A percentile compares a stretch with the other conserved stretches of the same genome.
phyloP scores from a whole-genome alignment of 2,888 invertebrate species.

The Brachypalpus laphriformis region DNA sequence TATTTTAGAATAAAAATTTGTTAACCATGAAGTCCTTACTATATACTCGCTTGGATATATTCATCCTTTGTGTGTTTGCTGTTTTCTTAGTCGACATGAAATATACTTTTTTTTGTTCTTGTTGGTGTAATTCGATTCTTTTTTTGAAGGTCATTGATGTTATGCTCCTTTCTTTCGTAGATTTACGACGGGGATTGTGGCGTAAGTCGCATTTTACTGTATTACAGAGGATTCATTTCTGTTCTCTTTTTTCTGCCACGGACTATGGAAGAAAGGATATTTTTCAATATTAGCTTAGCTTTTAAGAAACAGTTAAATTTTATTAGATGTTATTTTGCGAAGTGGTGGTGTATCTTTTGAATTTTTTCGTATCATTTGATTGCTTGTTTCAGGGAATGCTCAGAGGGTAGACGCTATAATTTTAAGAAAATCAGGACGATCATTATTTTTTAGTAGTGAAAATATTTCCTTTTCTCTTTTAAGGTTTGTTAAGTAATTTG shows the following conservation, averaged over 20 bases:
- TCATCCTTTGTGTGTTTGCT: background rate
- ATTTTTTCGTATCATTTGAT: background rate
- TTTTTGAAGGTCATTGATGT: constrained; percentile 35
- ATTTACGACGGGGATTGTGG: constrained; percentile 27
- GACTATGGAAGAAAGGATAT: background rate
- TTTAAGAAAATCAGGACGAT: background rate
- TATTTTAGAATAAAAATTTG: constrained; percentile 30
- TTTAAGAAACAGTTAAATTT: constrained; percentile 15
- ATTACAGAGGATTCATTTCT: background rate
- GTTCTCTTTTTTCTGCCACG: background rate
- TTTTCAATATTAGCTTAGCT: constrained; percentile 39
- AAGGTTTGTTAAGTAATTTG: background rate
- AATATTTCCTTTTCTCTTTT: background rate
- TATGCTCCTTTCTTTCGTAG: background rate
- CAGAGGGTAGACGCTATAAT: background rate
- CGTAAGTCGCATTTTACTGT: constrained; percentile 23
- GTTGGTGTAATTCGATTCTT: background rate
- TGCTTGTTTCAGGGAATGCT: background rate
- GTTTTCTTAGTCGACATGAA: background rate
- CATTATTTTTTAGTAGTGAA: background rate
- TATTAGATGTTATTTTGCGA: background rate
- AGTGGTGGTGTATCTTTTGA: background rate
- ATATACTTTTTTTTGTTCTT: background rate
- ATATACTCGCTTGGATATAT: background rate
- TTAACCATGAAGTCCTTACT: constrained; percentile 13